Evolutionary conservation across 2,888 invertebrate genomes (phyloP).

Genomic region (Lasius platythorax): DNA sequence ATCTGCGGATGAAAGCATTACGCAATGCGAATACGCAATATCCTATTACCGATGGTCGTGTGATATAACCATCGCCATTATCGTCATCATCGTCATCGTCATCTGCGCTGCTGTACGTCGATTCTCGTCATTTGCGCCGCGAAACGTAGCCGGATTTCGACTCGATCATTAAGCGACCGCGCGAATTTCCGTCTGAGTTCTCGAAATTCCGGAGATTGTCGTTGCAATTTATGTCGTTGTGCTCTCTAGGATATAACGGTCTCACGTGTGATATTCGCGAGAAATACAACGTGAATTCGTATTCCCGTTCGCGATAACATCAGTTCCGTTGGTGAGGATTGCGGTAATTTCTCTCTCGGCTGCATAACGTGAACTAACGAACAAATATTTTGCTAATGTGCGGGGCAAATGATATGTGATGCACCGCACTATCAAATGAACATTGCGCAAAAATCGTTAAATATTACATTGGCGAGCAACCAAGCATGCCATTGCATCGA

Average conservation of each 20-base stretch:
- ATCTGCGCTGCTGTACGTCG: neutral
- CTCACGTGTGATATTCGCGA: slow-evolving; percentile 30
- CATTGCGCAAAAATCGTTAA: slow-evolving; percentile 25
- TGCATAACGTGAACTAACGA: slow-evolving; percentile 29
- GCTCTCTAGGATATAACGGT: slow-evolving; percentile 29
- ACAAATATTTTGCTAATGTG: slow-evolving; percentile 43
- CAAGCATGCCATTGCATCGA: slow-evolving; percentile 13
- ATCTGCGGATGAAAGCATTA: slow-evolving; percentile 46
- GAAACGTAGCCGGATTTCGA: slow-evolving; percentile 20
- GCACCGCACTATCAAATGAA: neutral
- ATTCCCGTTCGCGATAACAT: slow-evolving; percentile 28
- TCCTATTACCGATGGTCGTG: neutral
- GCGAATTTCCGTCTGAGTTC: slow-evolving; percentile 26
- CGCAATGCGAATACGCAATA: slow-evolving; percentile 50
- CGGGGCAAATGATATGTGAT: slow-evolving; percentile 24
- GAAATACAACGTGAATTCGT: slow-evolving; percentile 19
- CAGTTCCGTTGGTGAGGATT: slow-evolving; percentile 6
- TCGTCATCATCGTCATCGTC: slow-evolving; percentile 11
- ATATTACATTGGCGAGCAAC: slow-evolving; percentile 24
- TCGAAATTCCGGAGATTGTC: slow-evolving; percentile 36
- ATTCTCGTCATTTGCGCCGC: slow-evolving; percentile 26
- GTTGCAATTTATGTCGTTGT: slow-evolving; percentile 35
- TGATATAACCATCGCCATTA: slow-evolving; percentile 11
- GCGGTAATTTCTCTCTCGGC: slow-evolving; percentile 5
- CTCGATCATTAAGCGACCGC: slow-evolving; percentile 17